Conservation (phyloP, 2,888 invertebrate species). For the Drosophila recens region DNA sequence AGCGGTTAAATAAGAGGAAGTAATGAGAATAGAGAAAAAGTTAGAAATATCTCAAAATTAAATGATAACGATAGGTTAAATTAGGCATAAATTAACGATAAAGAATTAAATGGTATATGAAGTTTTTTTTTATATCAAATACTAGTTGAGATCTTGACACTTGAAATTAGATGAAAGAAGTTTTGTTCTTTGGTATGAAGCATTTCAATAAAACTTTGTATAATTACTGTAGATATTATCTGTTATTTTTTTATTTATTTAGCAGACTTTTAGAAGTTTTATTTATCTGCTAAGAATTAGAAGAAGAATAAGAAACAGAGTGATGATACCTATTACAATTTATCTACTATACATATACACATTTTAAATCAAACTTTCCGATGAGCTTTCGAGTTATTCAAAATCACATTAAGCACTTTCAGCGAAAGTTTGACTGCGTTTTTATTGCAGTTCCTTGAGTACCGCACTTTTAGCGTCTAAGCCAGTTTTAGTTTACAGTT, state of each 20-base stretch:
- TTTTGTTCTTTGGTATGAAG: neutral
- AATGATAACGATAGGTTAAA: too few species aligned
- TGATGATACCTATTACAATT: neutral
- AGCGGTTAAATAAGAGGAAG: too few species aligned
- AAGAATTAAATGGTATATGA: too few species aligned
- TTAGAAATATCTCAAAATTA: too few species aligned
- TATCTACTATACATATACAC: too few species aligned
- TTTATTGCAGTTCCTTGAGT: conserved; percentile 9
- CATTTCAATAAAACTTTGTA: neutral
- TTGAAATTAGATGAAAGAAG: neutral
- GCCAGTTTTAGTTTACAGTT: neutral
- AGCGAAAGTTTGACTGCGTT: conserved; percentile 8
- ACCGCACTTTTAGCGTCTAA: neutral
- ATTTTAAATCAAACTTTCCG: too few species aligned
- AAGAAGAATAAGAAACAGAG: neutral
- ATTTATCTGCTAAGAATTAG: neutral
- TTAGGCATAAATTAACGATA: neutral
- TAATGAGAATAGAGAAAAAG: too few species aligned
- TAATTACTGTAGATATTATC: conserved; percentile 12
- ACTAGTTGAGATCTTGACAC: neutral
- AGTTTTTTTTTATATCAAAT: too few species aligned
- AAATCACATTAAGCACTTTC: neutral
- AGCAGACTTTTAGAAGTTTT: neutral
- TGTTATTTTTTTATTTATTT: conserved; percentile 7
- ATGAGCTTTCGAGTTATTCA: conserved; percentile 1